These are phyloP conservation scores for Microcebus griseorufus DNA, from an alignment of 2,113 vertebrate species.

Conservation along the genomic window DNA sequence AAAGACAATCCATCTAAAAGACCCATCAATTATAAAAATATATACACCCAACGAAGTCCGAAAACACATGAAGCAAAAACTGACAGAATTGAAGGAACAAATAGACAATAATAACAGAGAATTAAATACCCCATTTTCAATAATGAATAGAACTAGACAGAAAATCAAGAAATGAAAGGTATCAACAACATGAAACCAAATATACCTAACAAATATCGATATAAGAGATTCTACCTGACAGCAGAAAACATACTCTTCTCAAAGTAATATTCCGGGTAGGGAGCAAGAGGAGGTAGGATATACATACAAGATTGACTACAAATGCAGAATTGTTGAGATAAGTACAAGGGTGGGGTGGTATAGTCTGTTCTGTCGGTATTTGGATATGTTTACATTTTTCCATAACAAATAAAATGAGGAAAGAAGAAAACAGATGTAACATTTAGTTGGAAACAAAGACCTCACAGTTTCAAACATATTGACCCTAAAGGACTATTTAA, in stretches of 20 bases:
- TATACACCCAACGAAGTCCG: background rate
- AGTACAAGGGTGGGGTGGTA: background rate
- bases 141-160: background rate
- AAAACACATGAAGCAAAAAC: background rate
- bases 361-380: background rate
- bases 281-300: background rate
- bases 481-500: background rate
- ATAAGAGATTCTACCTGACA: accelerated
- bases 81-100: background rate
- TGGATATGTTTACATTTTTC: background rate
- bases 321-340: background rate
- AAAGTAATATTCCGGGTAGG: background rate
- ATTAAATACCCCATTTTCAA: background rate
- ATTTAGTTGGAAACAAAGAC: background rate
- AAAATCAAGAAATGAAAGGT: background rate
- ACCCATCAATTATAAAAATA: background rate
- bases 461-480: background rate
- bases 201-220: background rate
- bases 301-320: background rate
- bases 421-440: background rate
- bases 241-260: background rate
- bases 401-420: background rate
- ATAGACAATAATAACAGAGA: background rate
- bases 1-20: background rate
- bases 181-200: background rate